phyloP scores from a whole-genome alignment of 2,797 vertebrate genomes.

The Pachyuromys duprasi region DNA sequence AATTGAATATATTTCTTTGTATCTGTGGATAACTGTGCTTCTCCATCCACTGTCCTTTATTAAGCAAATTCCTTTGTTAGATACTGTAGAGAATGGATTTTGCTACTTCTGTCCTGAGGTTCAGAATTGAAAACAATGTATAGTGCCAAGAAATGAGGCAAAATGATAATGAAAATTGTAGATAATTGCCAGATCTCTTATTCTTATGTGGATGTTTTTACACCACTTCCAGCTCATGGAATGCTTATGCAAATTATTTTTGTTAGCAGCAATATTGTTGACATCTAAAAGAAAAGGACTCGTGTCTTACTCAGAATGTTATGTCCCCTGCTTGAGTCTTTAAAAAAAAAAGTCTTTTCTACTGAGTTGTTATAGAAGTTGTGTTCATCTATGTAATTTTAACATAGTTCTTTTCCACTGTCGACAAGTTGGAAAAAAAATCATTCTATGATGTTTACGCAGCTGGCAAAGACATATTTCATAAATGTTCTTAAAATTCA shows the following conservation, averaged over 20 bases:
- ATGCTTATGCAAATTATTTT: constrained; percentile 24
- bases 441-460: neutral
- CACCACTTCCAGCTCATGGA: neutral
- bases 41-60: neutral
- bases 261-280: neutral
- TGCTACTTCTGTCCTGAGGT: constrained; percentile 4
- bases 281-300: constrained; percentile 17
- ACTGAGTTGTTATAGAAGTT: constrained; percentile 18
- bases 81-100: neutral
- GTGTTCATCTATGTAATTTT: constrained; percentile 49
- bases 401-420: constrained; percentile 13
- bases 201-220: neutral
- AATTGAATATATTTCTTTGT: constrained; percentile 25
- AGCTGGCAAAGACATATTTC: neutral
- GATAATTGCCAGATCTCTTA: neutral
- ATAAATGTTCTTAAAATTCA: constrained; percentile 15
- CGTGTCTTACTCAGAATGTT: neutral
- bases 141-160: constrained; percentile 11
- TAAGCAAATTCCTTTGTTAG: neutral
- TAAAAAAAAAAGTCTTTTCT: neutral
- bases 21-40: constrained; percentile 15
- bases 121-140: constrained; percentile 30
- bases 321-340: neutral
- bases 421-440: constrained; percentile 27
- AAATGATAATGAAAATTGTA: neutral